Evolutionary conservation across 92 coral and sea anemone genomes (phyloP).

Genomic region (Palythoa heliodiscus): DNA sequence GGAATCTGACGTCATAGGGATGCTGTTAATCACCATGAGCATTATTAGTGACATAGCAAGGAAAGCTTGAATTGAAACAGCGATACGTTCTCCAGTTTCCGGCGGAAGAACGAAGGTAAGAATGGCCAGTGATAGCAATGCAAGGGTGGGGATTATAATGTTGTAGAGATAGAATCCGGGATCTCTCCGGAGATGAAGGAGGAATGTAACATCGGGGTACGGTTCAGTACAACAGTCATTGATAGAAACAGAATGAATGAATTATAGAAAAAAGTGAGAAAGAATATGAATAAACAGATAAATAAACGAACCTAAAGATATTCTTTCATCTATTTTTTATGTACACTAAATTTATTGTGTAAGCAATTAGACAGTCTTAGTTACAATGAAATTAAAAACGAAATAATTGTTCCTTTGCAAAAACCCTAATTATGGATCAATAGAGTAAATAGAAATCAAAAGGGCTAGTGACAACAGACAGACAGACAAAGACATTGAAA

Average conservation of each 20-base stretch:
- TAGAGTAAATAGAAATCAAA: too few species aligned
- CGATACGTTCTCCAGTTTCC: slow-evolving; percentile 86
- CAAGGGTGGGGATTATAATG: slow-evolving; percentile 81
- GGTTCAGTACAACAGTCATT: slow-evolving; percentile 78
- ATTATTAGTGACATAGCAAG: slow-evolving; percentile 90
- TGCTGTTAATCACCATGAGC: slow-evolving; percentile 72
- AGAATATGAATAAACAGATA: background rate
- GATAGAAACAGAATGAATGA: background rate
- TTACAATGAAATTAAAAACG: too few species aligned
- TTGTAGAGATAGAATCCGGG: slow-evolving; percentile 85
- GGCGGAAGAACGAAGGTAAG: slow-evolving; percentile 87
- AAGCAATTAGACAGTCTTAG: too few species aligned
- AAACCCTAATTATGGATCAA: too few species aligned
- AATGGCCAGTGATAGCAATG: slow-evolving; percentile 78
- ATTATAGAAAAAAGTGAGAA: background rate
- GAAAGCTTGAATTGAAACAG: slow-evolving; percentile 87
- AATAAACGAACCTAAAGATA: background rate
- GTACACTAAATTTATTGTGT: background rate
- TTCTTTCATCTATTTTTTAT: too few species aligned
- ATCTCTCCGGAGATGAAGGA: slow-evolving; percentile 80
- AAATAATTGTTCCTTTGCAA: too few species aligned
- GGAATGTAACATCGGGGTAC: slow-evolving; percentile 78
- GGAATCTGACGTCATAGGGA: slow-evolving; percentile 90
- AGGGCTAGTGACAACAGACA: too few species aligned
- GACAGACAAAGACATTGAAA: too few species aligned